Evolutionary conservation across 2,113 vertebrate genomes (phyloP).

Genomic region (Seriola rivoliana): DNA sequence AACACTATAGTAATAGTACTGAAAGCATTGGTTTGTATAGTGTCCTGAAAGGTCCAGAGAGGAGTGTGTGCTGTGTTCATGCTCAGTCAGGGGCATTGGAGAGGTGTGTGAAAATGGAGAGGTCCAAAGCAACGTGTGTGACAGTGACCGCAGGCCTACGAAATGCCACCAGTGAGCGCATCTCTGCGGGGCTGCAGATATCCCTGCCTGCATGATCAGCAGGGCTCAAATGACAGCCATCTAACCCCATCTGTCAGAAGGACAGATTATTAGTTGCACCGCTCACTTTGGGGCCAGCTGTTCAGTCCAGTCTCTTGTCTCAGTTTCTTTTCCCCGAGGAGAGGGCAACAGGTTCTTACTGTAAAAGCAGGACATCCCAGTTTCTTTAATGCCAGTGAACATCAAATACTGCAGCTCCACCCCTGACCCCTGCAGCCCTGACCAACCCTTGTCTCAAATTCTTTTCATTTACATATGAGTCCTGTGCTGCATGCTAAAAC

Average conservation of each 20-base stretch:
- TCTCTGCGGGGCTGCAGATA: constrained; percentile 58
- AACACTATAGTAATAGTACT: not conserved
- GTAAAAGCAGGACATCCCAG: constrained; percentile 23
- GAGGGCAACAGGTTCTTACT: constrained; percentile 44
- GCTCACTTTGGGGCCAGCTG: constrained; percentile 72
- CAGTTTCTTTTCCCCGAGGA: constrained; percentile 28
- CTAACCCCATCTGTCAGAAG: constrained; percentile 75
- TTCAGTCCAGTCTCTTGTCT: constrained; percentile 69
- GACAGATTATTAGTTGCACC: constrained; percentile 72
- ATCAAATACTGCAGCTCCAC: not conserved
- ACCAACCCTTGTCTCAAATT: constrained; percentile 11
- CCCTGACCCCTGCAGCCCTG: not conserved
- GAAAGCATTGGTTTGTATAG: not conserved
- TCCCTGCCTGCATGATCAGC: constrained; percentile 76
- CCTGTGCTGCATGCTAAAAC: not conserved
- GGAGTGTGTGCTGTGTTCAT: constrained; percentile 12
- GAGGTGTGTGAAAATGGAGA: constrained; percentile 69
- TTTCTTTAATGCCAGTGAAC: constrained; percentile 3
- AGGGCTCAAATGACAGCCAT: constrained; percentile 76
- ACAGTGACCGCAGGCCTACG: constrained; percentile 43
- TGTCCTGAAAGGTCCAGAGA: constrained; percentile 5
- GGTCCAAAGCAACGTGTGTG: constrained; percentile 25
- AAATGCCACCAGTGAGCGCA: constrained; percentile 69
- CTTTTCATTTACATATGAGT: not conserved
- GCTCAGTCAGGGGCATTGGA: constrained; percentile 40